phyloP scores from a whole-genome alignment of 2,888 invertebrate genomes.

The Cabera pusaria region DNA sequence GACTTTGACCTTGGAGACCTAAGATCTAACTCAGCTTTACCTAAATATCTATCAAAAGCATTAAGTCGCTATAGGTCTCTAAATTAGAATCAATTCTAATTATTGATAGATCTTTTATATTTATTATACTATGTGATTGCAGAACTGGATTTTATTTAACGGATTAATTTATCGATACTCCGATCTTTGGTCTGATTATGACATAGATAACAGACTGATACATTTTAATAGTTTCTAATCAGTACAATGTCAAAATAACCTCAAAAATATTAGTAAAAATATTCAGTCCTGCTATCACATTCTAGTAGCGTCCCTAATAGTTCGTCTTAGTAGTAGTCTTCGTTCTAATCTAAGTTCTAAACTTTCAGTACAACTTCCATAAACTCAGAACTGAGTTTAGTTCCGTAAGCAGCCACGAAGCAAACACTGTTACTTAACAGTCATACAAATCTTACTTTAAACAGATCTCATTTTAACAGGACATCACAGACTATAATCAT shows the following conservation, averaged over 20 bases:
- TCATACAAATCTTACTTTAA: too few relatives aligned
- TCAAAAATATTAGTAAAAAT: too few relatives aligned
- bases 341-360: constrained; percentile 9
- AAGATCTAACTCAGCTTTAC: constrained; percentile 29
- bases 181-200: not conserved
- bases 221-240: too few relatives aligned
- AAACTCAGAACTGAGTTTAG: too few relatives aligned
- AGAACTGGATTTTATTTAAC: not conserved
- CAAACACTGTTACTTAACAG: too few relatives aligned
- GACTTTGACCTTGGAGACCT: constrained; percentile 25
- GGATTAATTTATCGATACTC: too few relatives aligned
- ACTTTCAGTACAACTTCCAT: constrained; percentile 4
- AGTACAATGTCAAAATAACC: too few relatives aligned
- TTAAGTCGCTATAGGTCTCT: constrained; percentile 1
- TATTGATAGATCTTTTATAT: not conserved
- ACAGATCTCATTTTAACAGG: too few relatives aligned
- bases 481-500: too few relatives aligned
- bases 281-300: not conserved
- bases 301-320: not conserved
- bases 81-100: constrained; percentile 2
- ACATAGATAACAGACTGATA: too few relatives aligned
- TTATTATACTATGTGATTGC: not conserved
- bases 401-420: too few relatives aligned
- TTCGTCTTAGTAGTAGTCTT: too few relatives aligned
- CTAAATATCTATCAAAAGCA: constrained; percentile 2